Percentiles rank a stretch among this genome's conserved stretches.
Conservation (phyloP, 2,113 vertebrate species). For the Dipodomys spectabilis region DNA sequence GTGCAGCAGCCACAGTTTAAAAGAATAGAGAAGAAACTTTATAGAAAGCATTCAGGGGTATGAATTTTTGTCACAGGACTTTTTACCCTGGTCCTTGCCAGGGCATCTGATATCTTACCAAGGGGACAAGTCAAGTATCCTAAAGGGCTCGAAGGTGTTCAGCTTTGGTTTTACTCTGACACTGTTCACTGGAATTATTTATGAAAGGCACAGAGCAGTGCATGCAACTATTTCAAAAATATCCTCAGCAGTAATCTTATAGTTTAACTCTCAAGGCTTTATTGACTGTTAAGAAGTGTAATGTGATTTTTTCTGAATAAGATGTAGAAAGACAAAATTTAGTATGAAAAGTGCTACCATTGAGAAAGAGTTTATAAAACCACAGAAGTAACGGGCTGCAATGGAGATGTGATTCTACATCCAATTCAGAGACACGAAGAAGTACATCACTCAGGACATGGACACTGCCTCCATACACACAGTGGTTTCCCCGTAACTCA, state of each 20-base stretch:
- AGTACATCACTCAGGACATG: slow-evolving; percentile 46
- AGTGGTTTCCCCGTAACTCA: background rate
- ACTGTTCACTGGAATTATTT: background rate
- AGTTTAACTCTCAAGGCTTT: background rate
- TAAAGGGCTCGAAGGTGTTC: background rate
- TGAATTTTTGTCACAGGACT: background rate
- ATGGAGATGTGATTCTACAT: background rate
- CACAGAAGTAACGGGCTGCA: background rate
- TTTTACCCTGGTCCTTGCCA: background rate
- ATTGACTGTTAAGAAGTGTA: slow-evolving; percentile 49
- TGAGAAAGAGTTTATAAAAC: slow-evolving; percentile 51
- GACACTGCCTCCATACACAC: slow-evolving; percentile 22
- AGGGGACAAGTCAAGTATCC: background rate
- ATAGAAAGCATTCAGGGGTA: background rate
- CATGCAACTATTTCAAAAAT: slow-evolving; percentile 27
- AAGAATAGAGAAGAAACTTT: background rate
- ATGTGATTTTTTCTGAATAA: slow-evolving; percentile 5
- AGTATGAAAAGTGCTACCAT: slow-evolving; percentile 42
- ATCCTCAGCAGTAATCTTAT: background rate
- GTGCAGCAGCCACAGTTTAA: slow-evolving; percentile 1
- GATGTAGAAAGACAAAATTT: slow-evolving; percentile 58
- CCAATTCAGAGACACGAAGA: slow-evolving; percentile 63
- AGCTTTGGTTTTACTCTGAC: background rate
- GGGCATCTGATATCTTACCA: background rate
- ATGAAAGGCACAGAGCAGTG: slow-evolving; percentile 12